A percentile compares a stretch with the other conserved stretches of the same genome.
These are phyloP conservation scores for Magallana angulata DNA, from an alignment of 1,140 invertebrate species.

Conservation along the genomic window DNA sequence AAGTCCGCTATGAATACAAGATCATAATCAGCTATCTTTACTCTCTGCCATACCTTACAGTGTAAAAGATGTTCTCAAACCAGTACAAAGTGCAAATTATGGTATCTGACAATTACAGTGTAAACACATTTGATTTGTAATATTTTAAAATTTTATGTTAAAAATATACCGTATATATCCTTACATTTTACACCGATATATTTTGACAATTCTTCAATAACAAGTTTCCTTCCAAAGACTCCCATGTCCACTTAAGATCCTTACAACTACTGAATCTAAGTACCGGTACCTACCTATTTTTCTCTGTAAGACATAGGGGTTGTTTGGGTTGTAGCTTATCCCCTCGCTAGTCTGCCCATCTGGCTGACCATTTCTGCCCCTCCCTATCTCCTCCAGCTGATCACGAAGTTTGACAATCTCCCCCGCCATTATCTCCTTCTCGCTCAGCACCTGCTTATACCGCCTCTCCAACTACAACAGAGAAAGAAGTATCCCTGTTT, in stretches of 20 bases:
- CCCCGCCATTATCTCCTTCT: conserved; percentile 72
- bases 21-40: background rate
- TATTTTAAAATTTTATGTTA: no score
- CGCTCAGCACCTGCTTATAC: conserved; percentile 64
- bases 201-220: no score
- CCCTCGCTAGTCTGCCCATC: conserved; percentile 49
- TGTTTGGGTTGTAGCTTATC: conserved; percentile 69
- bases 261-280: no score
- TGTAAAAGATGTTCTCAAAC: no score
- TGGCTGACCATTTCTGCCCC: conserved; percentile 28
- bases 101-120: no score
- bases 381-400: conserved; percentile 57
- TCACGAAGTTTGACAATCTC: conserved; percentile 71
- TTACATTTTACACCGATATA: no score
- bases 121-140: no score
- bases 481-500: background rate
- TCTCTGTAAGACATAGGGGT: conserved; percentile 68
- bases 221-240: no score
- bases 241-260: no score
- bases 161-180: no score
- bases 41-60: no score
- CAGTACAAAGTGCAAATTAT: no score
- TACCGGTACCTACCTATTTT: conserved; percentile 69
- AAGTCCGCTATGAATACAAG: conserved; percentile 64
- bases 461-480: conserved; percentile 66